Base-by-base conservation (phyloP, 2,888 invertebrate genomes). In the Lasiommata megera region DNA sequence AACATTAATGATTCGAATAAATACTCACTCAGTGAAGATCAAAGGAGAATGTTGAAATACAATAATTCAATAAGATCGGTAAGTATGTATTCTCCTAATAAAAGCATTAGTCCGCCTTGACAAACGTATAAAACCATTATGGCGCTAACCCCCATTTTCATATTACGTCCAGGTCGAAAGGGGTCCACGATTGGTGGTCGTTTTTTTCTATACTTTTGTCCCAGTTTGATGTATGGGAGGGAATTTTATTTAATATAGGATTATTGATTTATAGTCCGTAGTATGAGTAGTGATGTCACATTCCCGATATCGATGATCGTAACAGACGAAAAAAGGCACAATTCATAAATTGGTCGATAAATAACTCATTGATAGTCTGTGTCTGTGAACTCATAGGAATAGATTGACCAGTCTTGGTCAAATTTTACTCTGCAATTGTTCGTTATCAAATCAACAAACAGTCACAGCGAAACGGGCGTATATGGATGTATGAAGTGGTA, bases 171-270 rank as follows among this genome's bases (percentile, higher is more conserved):
- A 51, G 62, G 59, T 68, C 65, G 69, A 14, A 7, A 28, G 41
- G 41, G 64, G 46, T 72, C 83, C 66, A 28, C 41, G 46, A 60
- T 71, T 41, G 63, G 54, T 77, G 83, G 86, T 65, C 75, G 72
- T 77, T 79, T 79, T 77, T 79, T 78, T 78, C 77, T 76, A 74
- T 76, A 72, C 73, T 61, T 53, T 60, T 63, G 67, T 69, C 71
- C 69, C 67, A 68, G 65, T 77, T 72, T 80, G 82, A 85, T 84
- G 82, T 83, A 84, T 77, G 79, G 71, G 65, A 72, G 75, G 78
- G 76, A 79, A 81, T 83, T 84, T 86, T 85, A 87, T 88, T 86
- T 84, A 86, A 88, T 87, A 88, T 83, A 76, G 75, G 73, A 72
- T 76, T 84, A 87, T 87, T 86, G 87, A 88, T 87, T 87, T 88